phyloP scores from a whole-genome alignment of 2,797 vertebrate genomes.

The Sebastes glaucus region DNA sequence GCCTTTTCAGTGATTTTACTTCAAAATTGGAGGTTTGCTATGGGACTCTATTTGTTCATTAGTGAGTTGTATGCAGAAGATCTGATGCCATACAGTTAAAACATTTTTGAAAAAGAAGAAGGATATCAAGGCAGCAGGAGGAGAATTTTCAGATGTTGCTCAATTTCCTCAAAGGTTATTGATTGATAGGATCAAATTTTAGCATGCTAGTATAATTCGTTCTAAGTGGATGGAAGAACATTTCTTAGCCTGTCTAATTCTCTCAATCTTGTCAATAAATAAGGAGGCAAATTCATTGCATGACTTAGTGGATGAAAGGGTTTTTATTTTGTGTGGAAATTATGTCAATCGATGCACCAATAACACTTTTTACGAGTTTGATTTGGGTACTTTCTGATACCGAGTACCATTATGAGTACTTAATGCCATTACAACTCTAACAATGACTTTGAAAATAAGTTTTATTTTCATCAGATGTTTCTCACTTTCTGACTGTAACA shows the following conservation, averaged over 20 bases:
- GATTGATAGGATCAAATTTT: background rate
- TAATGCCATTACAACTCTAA: no score
- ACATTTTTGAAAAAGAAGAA: background rate
- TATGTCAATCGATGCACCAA: background rate
- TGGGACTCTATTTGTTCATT: background rate
- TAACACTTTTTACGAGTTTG: no score
- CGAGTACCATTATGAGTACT: no score
- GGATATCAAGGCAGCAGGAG: background rate
- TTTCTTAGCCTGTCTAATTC: no score
- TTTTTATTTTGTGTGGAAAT: background rate
- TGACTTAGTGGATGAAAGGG: no score
- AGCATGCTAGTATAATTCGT: no score
- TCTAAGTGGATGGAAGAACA: background rate
- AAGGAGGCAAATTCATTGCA: no score
- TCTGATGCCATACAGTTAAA: background rate
- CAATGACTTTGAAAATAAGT: no score
- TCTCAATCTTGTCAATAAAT: no score
- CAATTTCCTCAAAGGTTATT: background rate
- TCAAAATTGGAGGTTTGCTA: background rate
- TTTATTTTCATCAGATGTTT: no score
- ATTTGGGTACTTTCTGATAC: no score
- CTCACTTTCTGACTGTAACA: no score
- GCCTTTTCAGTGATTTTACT: background rate
- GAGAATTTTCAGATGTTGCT: background rate
- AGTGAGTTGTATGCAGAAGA: background rate